phyloP scores from a whole-genome alignment of 2,113 vertebrate species.

The Telmatochromis bifrenatus region DNA sequence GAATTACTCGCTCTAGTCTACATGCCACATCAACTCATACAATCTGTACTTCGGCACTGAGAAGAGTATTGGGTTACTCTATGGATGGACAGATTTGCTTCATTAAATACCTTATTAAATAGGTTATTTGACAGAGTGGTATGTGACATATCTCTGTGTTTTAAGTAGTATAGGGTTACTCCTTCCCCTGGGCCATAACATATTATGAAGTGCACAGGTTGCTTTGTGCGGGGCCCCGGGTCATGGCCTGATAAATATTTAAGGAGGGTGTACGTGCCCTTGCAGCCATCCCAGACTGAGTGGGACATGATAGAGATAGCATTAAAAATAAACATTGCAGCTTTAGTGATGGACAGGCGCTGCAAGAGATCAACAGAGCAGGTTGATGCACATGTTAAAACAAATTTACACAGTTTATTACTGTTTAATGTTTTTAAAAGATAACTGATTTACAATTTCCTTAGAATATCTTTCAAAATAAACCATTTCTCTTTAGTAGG shows the following conservation, averaged over 20 bases:
- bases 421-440: background rate
- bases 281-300: constrained; percentile 48
- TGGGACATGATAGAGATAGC: constrained; percentile 26
- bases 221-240: constrained; percentile 43
- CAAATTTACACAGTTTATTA: background rate
- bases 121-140: constrained; percentile 48
- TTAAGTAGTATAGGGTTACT: constrained; percentile 61
- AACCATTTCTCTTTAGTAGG: background rate
- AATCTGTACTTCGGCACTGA: background rate
- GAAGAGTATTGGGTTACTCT: constrained; percentile 33
- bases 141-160: constrained; percentile 64
- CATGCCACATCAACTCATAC: background rate
- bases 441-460: background rate
- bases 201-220: constrained; percentile 48
- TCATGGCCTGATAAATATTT: constrained; percentile 71
- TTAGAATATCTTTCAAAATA: background rate
- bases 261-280: constrained; percentile 33
- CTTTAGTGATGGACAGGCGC: background rate
- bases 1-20: background rate
- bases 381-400: background rate
- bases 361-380: background rate
- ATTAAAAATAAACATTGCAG: constrained; percentile 50
- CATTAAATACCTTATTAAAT: constrained; percentile 63
- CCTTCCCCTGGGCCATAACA: constrained; percentile 16
- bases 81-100: constrained; percentile 38